A percentile compares a stretch with the other conserved stretches of the same genome.
These are phyloP conservation scores for Nephrotoma appendiculata DNA, from an alignment of 2,888 invertebrate genomes.

Conservation along the genomic window DNA sequence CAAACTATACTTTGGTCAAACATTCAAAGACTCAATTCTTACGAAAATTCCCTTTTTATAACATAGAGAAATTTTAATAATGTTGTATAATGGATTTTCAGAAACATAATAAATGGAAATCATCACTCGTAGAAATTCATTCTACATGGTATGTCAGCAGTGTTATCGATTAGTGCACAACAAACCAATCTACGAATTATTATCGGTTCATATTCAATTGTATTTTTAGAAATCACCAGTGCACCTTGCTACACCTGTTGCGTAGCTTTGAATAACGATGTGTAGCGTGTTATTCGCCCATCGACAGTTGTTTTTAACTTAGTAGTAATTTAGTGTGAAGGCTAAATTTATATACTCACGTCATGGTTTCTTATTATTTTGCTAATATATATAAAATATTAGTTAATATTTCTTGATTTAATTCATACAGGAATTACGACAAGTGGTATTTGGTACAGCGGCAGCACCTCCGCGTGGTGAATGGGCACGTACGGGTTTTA, in stretches of 20 bases:
- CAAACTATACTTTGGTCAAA: too few relatives aligned
- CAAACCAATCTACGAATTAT: background rate
- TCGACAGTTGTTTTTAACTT: background rate
- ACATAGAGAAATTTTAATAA: too few relatives aligned
- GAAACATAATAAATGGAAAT: too few relatives aligned
- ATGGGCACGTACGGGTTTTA: slow-evolving; percentile 54
- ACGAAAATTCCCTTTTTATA: too few relatives aligned
- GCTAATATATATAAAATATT: too few relatives aligned
- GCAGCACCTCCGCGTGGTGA: slow-evolving; percentile 55
- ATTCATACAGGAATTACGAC: slow-evolving; percentile 40
- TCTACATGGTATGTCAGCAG: too few relatives aligned
- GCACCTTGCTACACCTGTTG: background rate
- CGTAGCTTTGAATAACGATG: background rate
- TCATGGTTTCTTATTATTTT: background rate
- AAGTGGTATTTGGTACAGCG: slow-evolving; percentile 48
- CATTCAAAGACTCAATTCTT: too few relatives aligned
- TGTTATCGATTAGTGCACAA: background rate
- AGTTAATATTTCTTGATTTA: background rate
- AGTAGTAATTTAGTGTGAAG: background rate
- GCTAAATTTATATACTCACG: background rate
- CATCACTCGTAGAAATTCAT: too few relatives aligned
- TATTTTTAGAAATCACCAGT: background rate
- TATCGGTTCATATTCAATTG: background rate
- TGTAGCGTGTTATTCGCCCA: background rate
- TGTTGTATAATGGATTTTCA: too few relatives aligned